These are phyloP conservation scores for Neopipo cinnamomea DNA, from an alignment of 2,113 vertebrate genomes.

Conservation along the genomic window DNA sequence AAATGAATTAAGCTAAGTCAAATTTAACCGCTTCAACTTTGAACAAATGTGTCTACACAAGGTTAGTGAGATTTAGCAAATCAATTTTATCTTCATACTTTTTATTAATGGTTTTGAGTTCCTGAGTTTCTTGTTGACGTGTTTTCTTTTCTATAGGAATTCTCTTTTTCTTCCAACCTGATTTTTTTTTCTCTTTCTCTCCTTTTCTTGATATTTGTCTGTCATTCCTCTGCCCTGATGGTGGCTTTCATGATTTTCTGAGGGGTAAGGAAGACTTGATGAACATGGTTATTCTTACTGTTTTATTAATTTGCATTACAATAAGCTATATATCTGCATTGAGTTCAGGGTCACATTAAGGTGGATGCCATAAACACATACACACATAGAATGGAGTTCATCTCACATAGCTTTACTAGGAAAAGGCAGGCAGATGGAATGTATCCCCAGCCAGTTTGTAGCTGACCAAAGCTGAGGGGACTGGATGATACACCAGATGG, in stretches of 20 bases:
- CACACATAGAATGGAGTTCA: background rate
- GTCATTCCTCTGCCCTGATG: background rate
- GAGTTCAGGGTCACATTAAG: background rate
- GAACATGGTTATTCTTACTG: background rate
- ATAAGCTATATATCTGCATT: background rate
- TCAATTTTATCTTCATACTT: background rate
- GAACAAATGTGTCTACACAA: background rate
- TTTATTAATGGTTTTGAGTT: background rate
- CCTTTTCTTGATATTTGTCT: background rate
- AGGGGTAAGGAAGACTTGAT: background rate
- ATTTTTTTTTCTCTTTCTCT: background rate
- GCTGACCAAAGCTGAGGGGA: background rate
- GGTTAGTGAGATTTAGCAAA: background rate
- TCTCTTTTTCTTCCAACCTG: background rate
- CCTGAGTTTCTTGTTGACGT: background rate
- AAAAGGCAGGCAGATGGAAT: background rate
- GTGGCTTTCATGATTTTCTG: background rate
- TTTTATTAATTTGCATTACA: background rate
- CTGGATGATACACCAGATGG: background rate
- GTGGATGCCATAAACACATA: background rate
- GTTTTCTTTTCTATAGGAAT: background rate
- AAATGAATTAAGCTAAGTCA: conserved; percentile 32
- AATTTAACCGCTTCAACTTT: conserved; percentile 36
- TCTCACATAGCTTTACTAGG: background rate
- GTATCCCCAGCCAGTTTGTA: background rate